Evolutionary conservation across 2,888 invertebrate genomes (phyloP), one percentile per base, ranked within the genome.

Genomic region (Drosophila yooni): DNA sequence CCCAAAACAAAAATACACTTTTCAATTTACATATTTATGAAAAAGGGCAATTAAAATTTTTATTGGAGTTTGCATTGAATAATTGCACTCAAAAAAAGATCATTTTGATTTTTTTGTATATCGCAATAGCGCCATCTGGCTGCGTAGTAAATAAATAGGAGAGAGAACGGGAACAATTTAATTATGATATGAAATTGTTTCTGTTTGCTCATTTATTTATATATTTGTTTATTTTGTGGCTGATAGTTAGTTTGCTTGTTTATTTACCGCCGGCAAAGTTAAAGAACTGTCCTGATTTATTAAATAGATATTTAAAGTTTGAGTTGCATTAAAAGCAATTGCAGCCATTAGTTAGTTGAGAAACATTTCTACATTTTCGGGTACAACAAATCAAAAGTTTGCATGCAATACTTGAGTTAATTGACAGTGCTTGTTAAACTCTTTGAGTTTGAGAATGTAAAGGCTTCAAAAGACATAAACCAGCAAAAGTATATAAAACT

Each of bases 11-110:
- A 79, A 50, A 79, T 66, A 51, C 63, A 62, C 33, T 67, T 76
- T 70, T 62, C 62, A 67, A 77, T 79, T 76, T 79, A 69, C 80
- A 80, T 74, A 79, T 80, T 77, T 77, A 79, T 78, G 70, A 76
- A 78, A 78, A 79, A 79, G 62, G 62, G 76, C 88, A 89, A 87
- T 87, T 87, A 87, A 82, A 73, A 88, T 85, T 75, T 82, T 74
- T 76, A 85, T 84, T 74, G 62, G 66, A 80, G 78, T 82, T 78
- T 82, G 83, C 89, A 87, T 78, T 81, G 61, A 83, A 87, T 87
- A 83, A 83, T 87, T 88, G 81, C 71, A 70, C 59, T 13, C 21
- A 74, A 81, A 72, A 70, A 68, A 50, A 40, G 15, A 57, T 53
- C 2, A 53, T 65, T 64, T 61, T 74, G 63, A 68, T 72, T 67